Base-by-base conservation (phyloP, 1,140 invertebrate species). In the Cyrtorhinus lividipennis region DNA sequence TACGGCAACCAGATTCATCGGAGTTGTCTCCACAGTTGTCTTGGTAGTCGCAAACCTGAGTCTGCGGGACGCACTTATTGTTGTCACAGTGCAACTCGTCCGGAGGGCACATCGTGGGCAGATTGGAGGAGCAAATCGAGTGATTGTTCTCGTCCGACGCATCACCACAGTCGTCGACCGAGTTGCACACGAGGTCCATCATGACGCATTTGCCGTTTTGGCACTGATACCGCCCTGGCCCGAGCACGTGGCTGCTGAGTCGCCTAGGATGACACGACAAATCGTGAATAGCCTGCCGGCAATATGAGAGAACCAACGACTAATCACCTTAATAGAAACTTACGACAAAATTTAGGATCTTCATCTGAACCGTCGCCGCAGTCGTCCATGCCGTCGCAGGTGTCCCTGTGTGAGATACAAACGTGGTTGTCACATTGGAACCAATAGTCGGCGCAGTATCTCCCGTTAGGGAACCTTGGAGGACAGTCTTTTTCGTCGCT, bases 401-500 rank as follows among this genome's bases (percentile, higher is more conserved):
- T 75, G 72, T 94, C 91, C 5, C 83, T 81, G 48, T 86, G 80
- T 0, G 85, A 84, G 0, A 94, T 85, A 71, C 92, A 95, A 15
- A 95, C 73, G 70, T 96, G 97, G 59, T 86, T 85, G 45, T 77
- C 75, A 74, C 94, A 97, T 71, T 96, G 86, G 80, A 95, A 97
- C 67, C 86, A 83, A 45, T 72, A 87, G 64, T 87, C 84, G 0
- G 90, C 87, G 71, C 94, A 97, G 69, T 89, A 95, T 67, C 38
- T 18, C 3, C 56, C 56, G 24, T 57, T 24, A 15, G 56, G 56
- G 56, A 57, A 87, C 30, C 87, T 78, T 0, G 92, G 88, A n/a
- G 90, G 84, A 72, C 95, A 98, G 53, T 84, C 84, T n/a, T 84
- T 80, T 72, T 97, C 94, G 72, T 98, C 94, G 24, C 90, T 94